These are phyloP conservation scores for Porites cylindrica DNA, from an alignment of 92 coral and sea anemone species.

Conservation along the genomic window DNA sequence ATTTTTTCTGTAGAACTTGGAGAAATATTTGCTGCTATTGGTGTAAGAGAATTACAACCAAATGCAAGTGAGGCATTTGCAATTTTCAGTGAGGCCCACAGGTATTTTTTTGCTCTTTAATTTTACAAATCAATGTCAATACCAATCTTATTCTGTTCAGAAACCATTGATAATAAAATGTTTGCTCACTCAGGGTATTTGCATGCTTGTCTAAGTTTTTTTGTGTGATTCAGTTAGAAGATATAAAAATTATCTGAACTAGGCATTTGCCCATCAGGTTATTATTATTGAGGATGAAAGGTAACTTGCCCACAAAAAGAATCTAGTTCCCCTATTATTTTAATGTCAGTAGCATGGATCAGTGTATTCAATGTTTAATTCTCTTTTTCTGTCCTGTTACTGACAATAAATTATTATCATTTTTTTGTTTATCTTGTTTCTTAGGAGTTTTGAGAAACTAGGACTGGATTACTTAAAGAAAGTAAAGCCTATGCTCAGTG, in stretches of 20 bases:
- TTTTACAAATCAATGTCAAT: too few species aligned
- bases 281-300: too few species aligned
- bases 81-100: slow-evolving; percentile 96
- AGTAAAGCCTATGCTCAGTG: slow-evolving; percentile 98
- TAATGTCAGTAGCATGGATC: background rate
- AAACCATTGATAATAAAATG: too few species aligned
- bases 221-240: too few species aligned
- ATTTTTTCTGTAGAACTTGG: slow-evolving; percentile 79
- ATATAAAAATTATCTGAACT: too few species aligned
- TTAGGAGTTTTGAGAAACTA: slow-evolving; percentile 91
- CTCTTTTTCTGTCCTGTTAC: background rate
- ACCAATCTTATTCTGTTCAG: too few species aligned
- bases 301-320: too few species aligned
- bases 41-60: slow-evolving; percentile 98
- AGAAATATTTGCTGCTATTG: slow-evolving; percentile 96
- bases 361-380: background rate
- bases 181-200: too few species aligned
- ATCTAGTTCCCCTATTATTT: too few species aligned
- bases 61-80: slow-evolving; percentile 99
- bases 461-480: slow-evolving; percentile 97
- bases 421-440: background rate
- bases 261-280: too few species aligned
- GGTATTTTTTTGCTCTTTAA: slow-evolving; percentile 45
- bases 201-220: too few species aligned
- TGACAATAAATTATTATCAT: too few species aligned